These are phyloP conservation scores for Monochamus alternatus DNA, from an alignment of 2,888 invertebrate genomes.

Conservation along the genomic window DNA sequence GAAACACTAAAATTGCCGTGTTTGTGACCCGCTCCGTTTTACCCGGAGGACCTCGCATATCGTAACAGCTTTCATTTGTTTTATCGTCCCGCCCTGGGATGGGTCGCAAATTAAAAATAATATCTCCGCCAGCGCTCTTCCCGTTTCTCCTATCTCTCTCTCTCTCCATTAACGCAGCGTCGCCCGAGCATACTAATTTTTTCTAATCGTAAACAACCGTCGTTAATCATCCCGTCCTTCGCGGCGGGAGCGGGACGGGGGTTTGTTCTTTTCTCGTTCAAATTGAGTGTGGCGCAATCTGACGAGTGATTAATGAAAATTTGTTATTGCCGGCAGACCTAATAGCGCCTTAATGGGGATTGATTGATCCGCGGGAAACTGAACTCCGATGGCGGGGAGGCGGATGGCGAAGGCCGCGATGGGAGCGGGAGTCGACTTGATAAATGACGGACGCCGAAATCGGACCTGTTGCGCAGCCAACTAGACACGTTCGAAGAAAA, in stretches of 20 bases:
- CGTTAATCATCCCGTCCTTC: constrained; percentile 10
- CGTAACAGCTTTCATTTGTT: neutral
- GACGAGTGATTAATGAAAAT: constrained; percentile 2
- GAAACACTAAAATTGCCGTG: neutral
- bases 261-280: neutral
- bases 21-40: neutral
- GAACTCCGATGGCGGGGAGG: neutral
- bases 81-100: neutral
- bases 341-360: neutral
- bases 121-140: neutral
- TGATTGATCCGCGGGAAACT: neutral
- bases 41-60: neutral
- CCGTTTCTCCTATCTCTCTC: neutral
- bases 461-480: too few species aligned
- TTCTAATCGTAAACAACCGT: neutral
- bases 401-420: neutral
- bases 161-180: neutral
- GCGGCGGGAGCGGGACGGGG: neutral
- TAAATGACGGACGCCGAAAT: too few species aligned
- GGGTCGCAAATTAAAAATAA: neutral
- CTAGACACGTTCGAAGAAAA: too few species aligned
- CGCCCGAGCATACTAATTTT: neutral
- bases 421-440: neutral
- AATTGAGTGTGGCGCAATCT: constrained; percentile 3
- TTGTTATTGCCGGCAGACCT: neutral